phyloP scores from a whole-genome alignment of 2,113 vertebrate species.

The Eupsittula cactorum region DNA sequence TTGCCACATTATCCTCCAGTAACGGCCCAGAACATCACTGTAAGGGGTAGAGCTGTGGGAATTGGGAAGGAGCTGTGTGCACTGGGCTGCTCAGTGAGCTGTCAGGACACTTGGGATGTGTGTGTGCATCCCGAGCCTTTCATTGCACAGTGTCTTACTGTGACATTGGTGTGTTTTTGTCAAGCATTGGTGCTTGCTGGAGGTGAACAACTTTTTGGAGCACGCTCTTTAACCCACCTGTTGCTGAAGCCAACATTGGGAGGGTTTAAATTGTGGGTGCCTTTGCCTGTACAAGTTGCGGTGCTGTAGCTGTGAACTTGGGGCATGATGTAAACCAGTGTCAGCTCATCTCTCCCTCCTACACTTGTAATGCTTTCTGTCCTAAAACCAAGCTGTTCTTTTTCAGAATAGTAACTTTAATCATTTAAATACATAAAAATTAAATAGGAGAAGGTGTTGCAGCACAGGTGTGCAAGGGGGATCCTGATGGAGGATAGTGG shows the following conservation, averaged over 20 bases:
- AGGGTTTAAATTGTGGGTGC: neutral
- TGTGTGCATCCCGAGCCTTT: neutral
- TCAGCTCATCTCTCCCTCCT: neutral
- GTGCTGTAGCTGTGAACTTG: neutral
- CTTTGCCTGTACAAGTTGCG: neutral
- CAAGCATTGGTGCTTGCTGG: neutral
- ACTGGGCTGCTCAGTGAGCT: conserved; percentile 27
- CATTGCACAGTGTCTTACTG: neutral
- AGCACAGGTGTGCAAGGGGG: neutral
- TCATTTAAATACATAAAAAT: neutral
- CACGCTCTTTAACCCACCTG: neutral
- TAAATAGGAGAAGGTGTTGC: neutral
- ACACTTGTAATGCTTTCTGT: neutral
- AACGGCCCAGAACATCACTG: neutral
- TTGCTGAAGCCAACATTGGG: neutral
- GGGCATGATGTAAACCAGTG: neutral
- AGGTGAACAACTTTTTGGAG: neutral
- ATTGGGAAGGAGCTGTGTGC: conserved; percentile 22
- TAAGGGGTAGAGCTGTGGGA: neutral
- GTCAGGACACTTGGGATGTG: neutral
- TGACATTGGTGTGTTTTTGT: neutral
- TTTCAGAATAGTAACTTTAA: neutral
- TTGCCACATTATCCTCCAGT: conserved; percentile 12
- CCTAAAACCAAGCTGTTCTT: neutral
- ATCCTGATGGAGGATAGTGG: neutral